Conservation (phyloP, 35 echinoderm and acorn worm species). For the Anneissia japonica region DNA sequence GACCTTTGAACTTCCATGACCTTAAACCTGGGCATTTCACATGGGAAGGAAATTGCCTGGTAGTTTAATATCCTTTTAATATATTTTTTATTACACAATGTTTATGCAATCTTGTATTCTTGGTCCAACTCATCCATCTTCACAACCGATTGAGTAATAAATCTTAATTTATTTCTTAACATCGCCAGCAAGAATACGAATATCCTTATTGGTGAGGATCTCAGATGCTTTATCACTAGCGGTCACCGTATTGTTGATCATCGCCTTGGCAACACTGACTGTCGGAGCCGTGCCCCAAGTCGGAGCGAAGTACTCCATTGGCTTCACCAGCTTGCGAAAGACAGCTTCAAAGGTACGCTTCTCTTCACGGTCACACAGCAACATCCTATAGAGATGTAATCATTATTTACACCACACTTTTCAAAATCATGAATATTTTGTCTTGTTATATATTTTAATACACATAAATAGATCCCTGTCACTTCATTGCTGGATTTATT, state of each 20-base stretch:
- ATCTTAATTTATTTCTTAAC: background rate
- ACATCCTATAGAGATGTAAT: conserved; percentile 11
- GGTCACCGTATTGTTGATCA: conserved; percentile 40
- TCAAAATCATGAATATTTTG: too few relatives aligned
- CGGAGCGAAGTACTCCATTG: conserved; percentile 50
- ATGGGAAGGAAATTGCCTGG: too few relatives aligned
- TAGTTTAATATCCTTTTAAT: too few relatives aligned
- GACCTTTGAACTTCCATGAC: too few relatives aligned
- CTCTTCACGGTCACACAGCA: conserved; percentile 72
- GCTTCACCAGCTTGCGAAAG: conserved; percentile 1
- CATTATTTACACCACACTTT: too few relatives aligned
- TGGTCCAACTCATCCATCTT: too few relatives aligned
- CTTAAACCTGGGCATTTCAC: too few relatives aligned
- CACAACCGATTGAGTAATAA: background rate
- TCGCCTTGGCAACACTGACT: conserved; percentile 53
- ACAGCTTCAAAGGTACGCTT: conserved; percentile 40
- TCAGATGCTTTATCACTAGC: background rate
- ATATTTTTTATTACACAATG: too few relatives aligned
- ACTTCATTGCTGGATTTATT: too few relatives aligned
- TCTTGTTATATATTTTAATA: too few relatives aligned
- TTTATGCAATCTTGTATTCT: too few relatives aligned
- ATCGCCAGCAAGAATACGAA: background rate
- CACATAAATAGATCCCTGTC: too few relatives aligned
- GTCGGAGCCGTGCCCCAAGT: conserved; percentile 36
- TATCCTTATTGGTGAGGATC: background rate